These are phyloP conservation scores for Callyntrura sp. DNA, from an alignment of 2,888 invertebrate genomes.

Conservation along the genomic window DNA sequence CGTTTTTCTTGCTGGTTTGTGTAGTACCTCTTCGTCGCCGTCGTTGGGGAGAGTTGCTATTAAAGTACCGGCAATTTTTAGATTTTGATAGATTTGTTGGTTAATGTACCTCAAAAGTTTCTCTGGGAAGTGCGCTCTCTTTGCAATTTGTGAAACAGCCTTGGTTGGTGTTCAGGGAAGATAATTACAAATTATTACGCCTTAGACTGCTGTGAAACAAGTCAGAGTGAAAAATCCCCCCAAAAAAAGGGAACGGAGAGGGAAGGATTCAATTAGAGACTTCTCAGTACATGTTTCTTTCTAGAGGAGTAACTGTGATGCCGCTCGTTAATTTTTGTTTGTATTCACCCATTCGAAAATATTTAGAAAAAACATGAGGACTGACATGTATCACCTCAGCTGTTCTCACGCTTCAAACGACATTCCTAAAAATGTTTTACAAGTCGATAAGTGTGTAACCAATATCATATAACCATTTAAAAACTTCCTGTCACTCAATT, in stretches of 20 bases:
- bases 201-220: too few relatives aligned
- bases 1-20: background rate
- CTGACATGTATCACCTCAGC: constrained; percentile 4
- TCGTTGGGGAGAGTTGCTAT: background rate
- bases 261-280: too few relatives aligned
- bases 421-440: background rate
- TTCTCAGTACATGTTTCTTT: too few relatives aligned
- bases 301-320: background rate
- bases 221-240: too few relatives aligned
- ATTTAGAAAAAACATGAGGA: background rate
- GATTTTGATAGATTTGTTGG: too few relatives aligned
- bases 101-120: too few relatives aligned
- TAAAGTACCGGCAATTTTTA: too few relatives aligned
- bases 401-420: constrained; percentile 3
- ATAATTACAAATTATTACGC: too few relatives aligned
- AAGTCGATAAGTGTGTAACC: background rate
- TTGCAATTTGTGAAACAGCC: too few relatives aligned
- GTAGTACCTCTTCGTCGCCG: background rate
- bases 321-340: constrained; percentile 6
- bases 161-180: too few relatives aligned
- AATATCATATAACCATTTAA: constrained; percentile 13
- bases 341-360: background rate
- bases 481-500: constrained; percentile 21
- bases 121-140: too few relatives aligned
- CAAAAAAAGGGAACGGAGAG: too few relatives aligned